Percentiles rank a stretch among this genome's conserved stretches.
These are phyloP conservation scores for Petromus typicus DNA, from an alignment of 2,113 vertebrate genomes.

Conservation along the genomic window DNA sequence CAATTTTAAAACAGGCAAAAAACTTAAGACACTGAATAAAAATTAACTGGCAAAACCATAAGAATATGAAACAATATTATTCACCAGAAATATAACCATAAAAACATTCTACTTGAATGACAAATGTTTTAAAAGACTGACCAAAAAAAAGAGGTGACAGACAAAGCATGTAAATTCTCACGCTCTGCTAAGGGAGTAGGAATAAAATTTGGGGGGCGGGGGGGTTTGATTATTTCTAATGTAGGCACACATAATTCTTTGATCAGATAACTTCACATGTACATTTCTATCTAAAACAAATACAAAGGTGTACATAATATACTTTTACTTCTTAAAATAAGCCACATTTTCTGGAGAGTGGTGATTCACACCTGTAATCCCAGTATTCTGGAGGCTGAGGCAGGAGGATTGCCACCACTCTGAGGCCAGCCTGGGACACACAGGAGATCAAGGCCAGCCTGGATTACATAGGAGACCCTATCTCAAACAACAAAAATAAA, in stretches of 20 bases:
- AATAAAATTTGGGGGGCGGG: neutral
- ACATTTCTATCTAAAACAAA: neutral
- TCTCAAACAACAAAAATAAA: too few relatives aligned
- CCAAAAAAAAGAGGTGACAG: neutral
- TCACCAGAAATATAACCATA: neutral
- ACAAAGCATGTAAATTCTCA: neutral
- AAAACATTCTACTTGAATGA: neutral
- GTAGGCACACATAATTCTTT: neutral
- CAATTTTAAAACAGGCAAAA: neutral
- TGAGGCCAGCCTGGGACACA: too few relatives aligned
- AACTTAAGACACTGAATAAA: neutral
- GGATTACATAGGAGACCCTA: too few relatives aligned
- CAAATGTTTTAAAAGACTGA: neutral
- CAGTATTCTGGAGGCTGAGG: neutral
- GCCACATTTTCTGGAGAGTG: neutral
- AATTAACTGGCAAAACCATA: neutral
- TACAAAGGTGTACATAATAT: neutral
- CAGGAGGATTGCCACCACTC: too few relatives aligned
- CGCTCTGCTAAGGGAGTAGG: neutral
- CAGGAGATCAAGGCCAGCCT: too few relatives aligned
- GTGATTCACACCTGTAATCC: neutral
- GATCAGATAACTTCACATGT: neutral
- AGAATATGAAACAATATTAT: neutral
- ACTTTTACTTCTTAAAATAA: constrained; percentile 4
- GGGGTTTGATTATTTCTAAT: neutral